Evolutionary conservation across 2,113 vertebrate genomes (phyloP).

Genomic region (Melanerpes aurifrons): DNA sequence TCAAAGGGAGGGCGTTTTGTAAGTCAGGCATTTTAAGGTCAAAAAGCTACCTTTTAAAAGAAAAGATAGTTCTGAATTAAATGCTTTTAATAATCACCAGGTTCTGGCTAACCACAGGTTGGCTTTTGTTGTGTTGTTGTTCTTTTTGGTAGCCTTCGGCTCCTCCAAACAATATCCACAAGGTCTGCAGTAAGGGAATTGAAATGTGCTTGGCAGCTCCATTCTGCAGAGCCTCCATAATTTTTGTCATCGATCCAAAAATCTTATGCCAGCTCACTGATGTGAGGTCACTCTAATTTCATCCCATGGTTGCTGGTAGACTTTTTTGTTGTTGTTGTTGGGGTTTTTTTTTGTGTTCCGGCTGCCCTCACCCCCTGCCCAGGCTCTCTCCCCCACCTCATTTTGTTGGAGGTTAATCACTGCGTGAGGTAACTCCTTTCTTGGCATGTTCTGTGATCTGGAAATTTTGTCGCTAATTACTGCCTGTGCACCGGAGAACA

Average conservation of each 20-base stretch:
- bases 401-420: slow-evolving; percentile 9
- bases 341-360: background rate
- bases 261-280: background rate
- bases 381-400: background rate
- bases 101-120: background rate
- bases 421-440: background rate
- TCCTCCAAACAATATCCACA: slow-evolving; percentile 1
- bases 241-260: slow-evolving; percentile 48
- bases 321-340: no score
- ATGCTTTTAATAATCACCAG: background rate
- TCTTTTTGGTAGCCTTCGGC: background rate
- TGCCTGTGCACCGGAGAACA: background rate
- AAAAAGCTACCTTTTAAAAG: background rate
- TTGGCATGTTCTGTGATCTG: slow-evolving; percentile 8
- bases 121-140: no score
- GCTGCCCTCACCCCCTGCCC: background rate
- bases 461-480: slow-evolving; percentile 6
- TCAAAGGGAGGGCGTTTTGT: rapidly evolving
- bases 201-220: background rate
- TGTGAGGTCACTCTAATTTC: background rate
- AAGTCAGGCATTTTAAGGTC: background rate
- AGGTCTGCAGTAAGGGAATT: background rate
- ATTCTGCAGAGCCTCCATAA: background rate
- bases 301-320: background rate
- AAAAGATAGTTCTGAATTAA: background rate